phyloP scores from a whole-genome alignment of 2,113 vertebrate species.

The Microcebus jonahi region DNA sequence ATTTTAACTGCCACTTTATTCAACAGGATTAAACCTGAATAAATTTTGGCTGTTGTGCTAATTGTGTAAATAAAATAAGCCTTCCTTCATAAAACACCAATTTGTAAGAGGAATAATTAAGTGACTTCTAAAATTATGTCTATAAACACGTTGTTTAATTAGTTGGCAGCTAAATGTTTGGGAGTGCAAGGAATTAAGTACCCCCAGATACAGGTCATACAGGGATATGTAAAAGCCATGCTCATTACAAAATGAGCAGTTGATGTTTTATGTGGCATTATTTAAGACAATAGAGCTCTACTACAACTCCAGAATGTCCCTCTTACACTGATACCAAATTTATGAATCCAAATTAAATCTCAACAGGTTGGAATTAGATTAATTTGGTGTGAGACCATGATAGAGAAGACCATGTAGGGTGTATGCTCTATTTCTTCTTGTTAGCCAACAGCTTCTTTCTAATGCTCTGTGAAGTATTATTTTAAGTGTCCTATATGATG shows the following conservation, averaged over 20 bases:
- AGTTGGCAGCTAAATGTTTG: constrained; percentile 12
- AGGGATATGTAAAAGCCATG: neutral
- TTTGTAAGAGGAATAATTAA: constrained; percentile 48
- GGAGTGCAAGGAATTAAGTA: neutral
- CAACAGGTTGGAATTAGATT: neutral
- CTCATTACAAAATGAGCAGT: neutral
- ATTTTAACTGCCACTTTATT: constrained; percentile 21
- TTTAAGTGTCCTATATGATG: constrained; percentile 74
- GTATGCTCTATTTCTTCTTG: constrained; percentile 57
- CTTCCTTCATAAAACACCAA: constrained; percentile 46
- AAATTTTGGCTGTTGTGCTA: constrained; percentile 35
- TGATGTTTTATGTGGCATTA: neutral
- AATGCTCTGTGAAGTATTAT: constrained; percentile 69
- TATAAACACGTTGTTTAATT: neutral
- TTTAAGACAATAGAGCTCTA: neutral
- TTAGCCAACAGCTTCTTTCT: constrained; percentile 64
- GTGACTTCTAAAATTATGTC: constrained; percentile 1
- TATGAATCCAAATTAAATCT: constrained; percentile 34
- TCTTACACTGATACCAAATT: neutral
- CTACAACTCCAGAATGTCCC: neutral
- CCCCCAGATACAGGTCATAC: neutral
- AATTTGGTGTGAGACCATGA: neutral
- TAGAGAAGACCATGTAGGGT: neutral
- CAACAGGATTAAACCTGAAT: neutral
- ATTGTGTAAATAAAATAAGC: constrained; percentile 56